Percentiles rank a stretch among this genome's conserved stretches.
Conservation (phyloP, 2,888 invertebrate genomes). For the Pristionchus fissidentatus region DNA sequence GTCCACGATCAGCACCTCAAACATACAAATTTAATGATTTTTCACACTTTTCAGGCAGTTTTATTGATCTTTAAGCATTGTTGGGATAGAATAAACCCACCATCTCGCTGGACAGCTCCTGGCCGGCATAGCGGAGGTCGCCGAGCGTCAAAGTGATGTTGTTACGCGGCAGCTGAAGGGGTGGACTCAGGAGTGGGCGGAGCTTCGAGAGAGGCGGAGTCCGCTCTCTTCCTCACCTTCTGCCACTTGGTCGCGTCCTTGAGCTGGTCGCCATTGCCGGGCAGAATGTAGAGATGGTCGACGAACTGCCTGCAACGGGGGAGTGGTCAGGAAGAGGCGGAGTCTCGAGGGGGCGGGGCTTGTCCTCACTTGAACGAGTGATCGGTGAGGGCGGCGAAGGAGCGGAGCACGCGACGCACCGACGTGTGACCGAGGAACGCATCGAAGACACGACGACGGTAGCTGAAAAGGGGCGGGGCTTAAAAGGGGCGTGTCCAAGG, state of each 20-base stretch:
- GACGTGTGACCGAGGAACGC: background rate
- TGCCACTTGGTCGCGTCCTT: slow-evolving; percentile 25
- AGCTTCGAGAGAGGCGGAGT: too few species aligned
- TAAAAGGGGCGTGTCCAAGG: background rate
- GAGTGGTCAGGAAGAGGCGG: background rate
- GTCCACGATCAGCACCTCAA: slow-evolving; percentile 7
- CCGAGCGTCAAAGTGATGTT: background rate
- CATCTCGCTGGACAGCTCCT: too few species aligned
- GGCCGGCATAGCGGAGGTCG: background rate
- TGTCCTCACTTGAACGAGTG: slow-evolving; percentile 8
- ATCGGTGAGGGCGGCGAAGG: background rate
- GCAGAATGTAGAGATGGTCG: slow-evolving; percentile 20
- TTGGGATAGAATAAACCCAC: too few species aligned
- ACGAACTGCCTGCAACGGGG: slow-evolving; percentile 7
- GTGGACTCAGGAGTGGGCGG: too few species aligned
- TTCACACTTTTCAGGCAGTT: too few species aligned
- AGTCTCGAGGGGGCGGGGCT: background rate
- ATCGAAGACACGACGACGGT: slow-evolving; percentile 34
- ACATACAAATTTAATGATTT: background rate
- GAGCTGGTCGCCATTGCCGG: background rate
- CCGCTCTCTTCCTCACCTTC: too few species aligned
- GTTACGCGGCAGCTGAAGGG: background rate
- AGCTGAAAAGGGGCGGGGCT: slow-evolving; percentile 28
- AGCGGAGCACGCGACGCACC: slow-evolving; percentile 2
- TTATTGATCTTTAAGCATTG: too few species aligned